Percentiles rank a stretch among this genome's conserved stretches.
phyloP scores from a whole-genome alignment of 2,113 vertebrate species.

The Bubalus kerabau region DNA sequence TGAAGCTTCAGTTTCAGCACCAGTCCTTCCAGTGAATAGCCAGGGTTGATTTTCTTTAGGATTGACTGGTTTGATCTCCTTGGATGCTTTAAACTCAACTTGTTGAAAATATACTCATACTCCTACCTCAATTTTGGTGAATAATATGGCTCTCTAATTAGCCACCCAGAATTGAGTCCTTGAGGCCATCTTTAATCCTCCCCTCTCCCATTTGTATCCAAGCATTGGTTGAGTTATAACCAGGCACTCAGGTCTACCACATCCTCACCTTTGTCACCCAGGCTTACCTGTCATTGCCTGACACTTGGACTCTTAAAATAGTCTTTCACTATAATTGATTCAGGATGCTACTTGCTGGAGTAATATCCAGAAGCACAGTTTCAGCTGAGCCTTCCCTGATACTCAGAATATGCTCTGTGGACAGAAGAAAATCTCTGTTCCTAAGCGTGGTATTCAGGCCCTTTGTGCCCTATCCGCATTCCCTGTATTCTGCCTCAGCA shows the following conservation, averaged over 20 bases:
- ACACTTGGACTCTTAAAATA: not conserved
- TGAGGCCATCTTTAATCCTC: rapidly evolving
- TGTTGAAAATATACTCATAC: not conserved
- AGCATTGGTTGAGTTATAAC: not conserved
- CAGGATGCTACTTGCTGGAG: not conserved
- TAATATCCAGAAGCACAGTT: not conserved
- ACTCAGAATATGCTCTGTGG: not conserved
- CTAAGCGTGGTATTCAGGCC: not conserved
- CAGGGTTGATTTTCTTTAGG: not conserved
- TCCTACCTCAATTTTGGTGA: not conserved
- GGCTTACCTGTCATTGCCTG: not conserved
- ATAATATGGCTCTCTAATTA: not conserved
- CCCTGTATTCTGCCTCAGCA: not conserved
- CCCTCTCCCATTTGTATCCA: not conserved
- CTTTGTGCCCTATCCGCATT: not conserved
- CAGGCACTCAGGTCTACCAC: too few relatives aligned
- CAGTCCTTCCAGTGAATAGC: not conserved
- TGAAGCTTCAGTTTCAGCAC: not conserved
- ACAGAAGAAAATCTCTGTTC: not conserved
- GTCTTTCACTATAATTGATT: not conserved
- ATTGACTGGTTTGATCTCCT: not conserved
- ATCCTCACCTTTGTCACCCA: not conserved
- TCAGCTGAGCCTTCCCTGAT: not conserved
- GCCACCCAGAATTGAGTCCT: not conserved
- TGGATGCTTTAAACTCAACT: not conserved